Base-by-base conservation (phyloP, 2,113 vertebrate species). In the Rhinopithecus roxellana region DNA sequence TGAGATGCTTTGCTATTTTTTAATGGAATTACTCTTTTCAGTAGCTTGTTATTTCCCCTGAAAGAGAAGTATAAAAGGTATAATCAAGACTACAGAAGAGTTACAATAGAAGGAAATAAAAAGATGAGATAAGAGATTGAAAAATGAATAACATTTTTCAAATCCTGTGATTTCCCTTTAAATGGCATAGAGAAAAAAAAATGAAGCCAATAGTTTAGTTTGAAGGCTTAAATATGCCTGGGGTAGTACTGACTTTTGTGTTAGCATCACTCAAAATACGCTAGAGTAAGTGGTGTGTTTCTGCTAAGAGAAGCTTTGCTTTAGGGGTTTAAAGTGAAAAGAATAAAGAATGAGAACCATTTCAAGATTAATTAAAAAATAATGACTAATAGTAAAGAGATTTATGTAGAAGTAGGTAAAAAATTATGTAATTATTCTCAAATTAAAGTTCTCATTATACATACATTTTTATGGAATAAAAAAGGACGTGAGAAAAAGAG, bases 51-150 rank as follows among this genome's bases (percentile, higher is more conserved):
- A 80, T 83, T 95, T 52, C 43, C 40, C 57, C 6, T 50, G 22
- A n/a, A 93, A 75, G 35, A 40, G 6, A 64, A 59, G 25, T 57
- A 89, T n/a, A 72, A 70, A 23, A 97, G 84, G 13, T 70, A 43
- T 78, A 96, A 97, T 90, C 52, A 93, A 95, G 67, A 80, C 67
- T 38, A 78, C 55, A 88, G 74, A 92, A 35, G 11, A 52, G 17
- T 52, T 52, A 35, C 4, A 79, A 80, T n/a, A 93, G 32, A 35
- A 89, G 80, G 70, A 2, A 50, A 35, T 89, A 94, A 61, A 67
- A 2, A 9, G 81, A 77, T 32, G 13, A 96, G 55, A 14, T 69
- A 91, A 80, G 43, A 90, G 50, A 87, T 50, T 85, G 16, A 38
- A 55, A 94, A 95, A 67, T 88, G 90, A 80, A 74, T n/a, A 4